A percentile compares a stretch with the other conserved stretches of the same genome.
These are phyloP conservation scores for Anoplopoma fimbria DNA, from an alignment of 2,113 vertebrate genomes.

Conservation along the genomic window DNA sequence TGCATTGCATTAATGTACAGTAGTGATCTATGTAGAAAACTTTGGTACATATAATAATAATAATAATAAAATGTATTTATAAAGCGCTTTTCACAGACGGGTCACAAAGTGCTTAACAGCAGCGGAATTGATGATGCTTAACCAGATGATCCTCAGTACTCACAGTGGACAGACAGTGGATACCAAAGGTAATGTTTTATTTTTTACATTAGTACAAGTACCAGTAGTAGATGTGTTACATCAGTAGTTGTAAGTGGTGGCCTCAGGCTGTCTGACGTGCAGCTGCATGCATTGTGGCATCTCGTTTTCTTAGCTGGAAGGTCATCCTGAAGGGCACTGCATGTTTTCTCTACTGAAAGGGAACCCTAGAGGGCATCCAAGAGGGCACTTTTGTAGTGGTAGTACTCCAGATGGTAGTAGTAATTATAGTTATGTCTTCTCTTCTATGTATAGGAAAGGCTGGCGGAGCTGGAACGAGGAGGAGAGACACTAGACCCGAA, in stretches of 20 bases:
- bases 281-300: neutral
- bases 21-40: too few species aligned
- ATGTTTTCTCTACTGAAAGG: too few species aligned
- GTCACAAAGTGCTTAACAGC: too few species aligned
- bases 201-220: neutral
- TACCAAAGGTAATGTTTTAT: constrained; percentile 21
- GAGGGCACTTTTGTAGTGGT: neutral
- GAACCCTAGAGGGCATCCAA: too few species aligned
- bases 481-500: constrained; percentile 59
- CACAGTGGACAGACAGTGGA: neutral
- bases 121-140: constrained; percentile 81
- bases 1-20: too few species aligned
- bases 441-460: constrained; percentile 20
- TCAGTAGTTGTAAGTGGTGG: neutral
- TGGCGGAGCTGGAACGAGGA: constrained; percentile 34
- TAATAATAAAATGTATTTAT: too few species aligned
- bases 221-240: neutral
- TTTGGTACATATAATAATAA: too few species aligned
- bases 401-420: too few species aligned
- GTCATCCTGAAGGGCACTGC: neutral
- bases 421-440: neutral
- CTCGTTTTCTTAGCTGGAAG: too few species aligned
- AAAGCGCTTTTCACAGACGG: too few species aligned
- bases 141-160: constrained; percentile 65
- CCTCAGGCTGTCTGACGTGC: neutral